A percentile compares a stretch with the other conserved stretches of the same genome.
Conservation (phyloP, 2,888 invertebrate genomes). For the Amiota mariae region DNA sequence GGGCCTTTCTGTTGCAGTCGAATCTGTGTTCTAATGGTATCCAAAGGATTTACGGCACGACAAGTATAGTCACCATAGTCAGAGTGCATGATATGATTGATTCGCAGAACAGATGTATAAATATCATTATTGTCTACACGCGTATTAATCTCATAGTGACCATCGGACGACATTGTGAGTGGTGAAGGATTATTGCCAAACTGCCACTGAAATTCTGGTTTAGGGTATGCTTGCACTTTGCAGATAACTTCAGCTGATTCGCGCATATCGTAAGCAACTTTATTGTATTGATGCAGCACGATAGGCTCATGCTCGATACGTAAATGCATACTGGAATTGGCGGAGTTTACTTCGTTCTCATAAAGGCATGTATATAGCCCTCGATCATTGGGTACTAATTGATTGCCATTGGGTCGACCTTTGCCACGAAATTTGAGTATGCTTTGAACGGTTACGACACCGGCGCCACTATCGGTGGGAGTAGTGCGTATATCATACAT, state of each 20-base stretch:
- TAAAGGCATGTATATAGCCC: constrained; percentile 91
- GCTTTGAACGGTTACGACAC: constrained; percentile 87
- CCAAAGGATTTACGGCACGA: constrained; percentile 87
- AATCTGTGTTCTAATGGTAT: constrained; percentile 84
- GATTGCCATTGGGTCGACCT: constrained; percentile 83
- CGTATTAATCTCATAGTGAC: constrained; percentile 88
- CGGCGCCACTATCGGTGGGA: constrained; percentile 80
- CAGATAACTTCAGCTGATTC: constrained; percentile 91
- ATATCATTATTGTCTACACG: constrained; percentile 88
- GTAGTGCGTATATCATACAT: constrained; percentile 88
- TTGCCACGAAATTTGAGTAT: constrained; percentile 86
- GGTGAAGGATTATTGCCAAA: constrained; percentile 84
- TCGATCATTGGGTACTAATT: constrained; percentile 86
- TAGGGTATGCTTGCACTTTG: constrained; percentile 92
- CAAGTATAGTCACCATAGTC: constrained; percentile 95
- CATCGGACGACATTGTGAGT: constrained; percentile 85
- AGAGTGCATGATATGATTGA: constrained; percentile 83
- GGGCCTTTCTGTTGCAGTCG: constrained; percentile 89
- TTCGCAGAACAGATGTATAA: constrained; percentile 84
- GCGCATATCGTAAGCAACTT: constrained; percentile 88
- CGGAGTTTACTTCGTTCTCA: constrained; percentile 90
- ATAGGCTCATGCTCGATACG: constrained; percentile 94
- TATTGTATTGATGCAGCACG: constrained; percentile 86
- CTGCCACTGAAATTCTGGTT: constrained; percentile 94
- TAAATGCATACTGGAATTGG: constrained; percentile 91